Evolutionary conservation across 2,113 vertebrate genomes (phyloP), one percentile per base, ranked within the genome.

Genomic region (Antigone vipio): DNA sequence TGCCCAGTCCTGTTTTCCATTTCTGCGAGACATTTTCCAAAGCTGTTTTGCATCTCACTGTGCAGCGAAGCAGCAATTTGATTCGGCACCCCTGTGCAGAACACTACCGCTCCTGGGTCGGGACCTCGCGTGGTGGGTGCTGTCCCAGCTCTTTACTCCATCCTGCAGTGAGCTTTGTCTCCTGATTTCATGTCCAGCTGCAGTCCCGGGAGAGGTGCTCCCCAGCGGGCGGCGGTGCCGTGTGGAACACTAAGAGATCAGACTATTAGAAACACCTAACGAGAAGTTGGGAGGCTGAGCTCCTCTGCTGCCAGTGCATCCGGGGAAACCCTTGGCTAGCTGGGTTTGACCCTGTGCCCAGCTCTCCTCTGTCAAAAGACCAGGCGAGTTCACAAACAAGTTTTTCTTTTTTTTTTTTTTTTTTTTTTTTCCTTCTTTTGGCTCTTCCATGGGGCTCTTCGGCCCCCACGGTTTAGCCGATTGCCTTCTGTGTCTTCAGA

Each of bases 121-220:
- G 89, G 63, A 34, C 30, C 29, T 78, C 0, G 0, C 1, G 0
- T 50, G 66, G 4, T 72, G 45, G 53, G 27, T 91, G 50, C 67
- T 3, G 5, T 68, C 67, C 76, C 77, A 26, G 10, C 8, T 34
- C n/a, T 71, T 18, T 16, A 3, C 34, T 5, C 71, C 20, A 1
- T 77, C 63, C 47, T 42, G 22, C 77, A 30, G 0, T 29, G 42
- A 63, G 30, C 63, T 1, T 0, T 8, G 20, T 45, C 63, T 86
- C 55, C n/a, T 0, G 1, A 0, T 72, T 59, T 40, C 24, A 4
- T 3, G 27, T 71, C 47, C 60, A 76, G 0, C 35, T n/a, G 40
- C 26, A 17, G 29, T 12, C 23, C 34, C 1, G 0, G 38, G 42
- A 71, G 63, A 71, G 44, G 14, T 21, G n/a, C 21, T 82, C 35